These are phyloP conservation scores for Eolophus roseicapilla DNA, from an alignment of 2,113 vertebrate species.

Conservation along the genomic window DNA sequence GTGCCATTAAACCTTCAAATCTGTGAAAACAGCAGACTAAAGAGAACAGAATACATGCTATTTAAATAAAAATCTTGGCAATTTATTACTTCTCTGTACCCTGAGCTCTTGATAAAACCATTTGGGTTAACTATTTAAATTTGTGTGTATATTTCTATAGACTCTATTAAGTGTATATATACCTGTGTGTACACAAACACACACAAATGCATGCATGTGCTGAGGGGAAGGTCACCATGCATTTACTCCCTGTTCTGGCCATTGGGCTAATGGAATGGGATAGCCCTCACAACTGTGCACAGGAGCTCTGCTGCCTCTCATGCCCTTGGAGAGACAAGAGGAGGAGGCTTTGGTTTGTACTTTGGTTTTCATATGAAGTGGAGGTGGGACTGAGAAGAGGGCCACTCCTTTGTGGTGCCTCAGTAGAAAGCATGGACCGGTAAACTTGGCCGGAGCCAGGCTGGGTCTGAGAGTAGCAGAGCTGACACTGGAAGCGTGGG, in stretches of 20 bases:
- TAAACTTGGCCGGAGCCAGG: not conserved
- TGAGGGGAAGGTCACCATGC: not conserved
- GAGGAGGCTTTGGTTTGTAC: not conserved
- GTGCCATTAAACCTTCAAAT: not conserved
- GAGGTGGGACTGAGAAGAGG: not conserved
- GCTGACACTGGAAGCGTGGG: not conserved
- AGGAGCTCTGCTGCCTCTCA: fast-evolving
- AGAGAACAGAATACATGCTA: not conserved
- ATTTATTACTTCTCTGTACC: not conserved
- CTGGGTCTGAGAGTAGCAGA: too few species aligned
- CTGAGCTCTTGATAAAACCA: not conserved
- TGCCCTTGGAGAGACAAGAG: not conserved
- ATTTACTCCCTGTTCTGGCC: not conserved
- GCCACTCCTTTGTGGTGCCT: not conserved
- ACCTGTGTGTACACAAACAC: not conserved
- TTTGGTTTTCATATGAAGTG: not conserved
- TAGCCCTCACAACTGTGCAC: not conserved
- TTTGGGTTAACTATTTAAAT: not conserved
- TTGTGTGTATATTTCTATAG: not conserved
- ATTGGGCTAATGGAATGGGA: not conserved
- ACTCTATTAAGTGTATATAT: too few species aligned
- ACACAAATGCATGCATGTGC: too few species aligned
- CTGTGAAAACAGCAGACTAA: slow-evolving; percentile 11
- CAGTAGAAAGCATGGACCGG: fast-evolving
- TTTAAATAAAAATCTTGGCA: not conserved